These are phyloP conservation scores for Crypturellus undulatus DNA, from an alignment of 2,113 vertebrate genomes.

Conservation along the genomic window DNA sequence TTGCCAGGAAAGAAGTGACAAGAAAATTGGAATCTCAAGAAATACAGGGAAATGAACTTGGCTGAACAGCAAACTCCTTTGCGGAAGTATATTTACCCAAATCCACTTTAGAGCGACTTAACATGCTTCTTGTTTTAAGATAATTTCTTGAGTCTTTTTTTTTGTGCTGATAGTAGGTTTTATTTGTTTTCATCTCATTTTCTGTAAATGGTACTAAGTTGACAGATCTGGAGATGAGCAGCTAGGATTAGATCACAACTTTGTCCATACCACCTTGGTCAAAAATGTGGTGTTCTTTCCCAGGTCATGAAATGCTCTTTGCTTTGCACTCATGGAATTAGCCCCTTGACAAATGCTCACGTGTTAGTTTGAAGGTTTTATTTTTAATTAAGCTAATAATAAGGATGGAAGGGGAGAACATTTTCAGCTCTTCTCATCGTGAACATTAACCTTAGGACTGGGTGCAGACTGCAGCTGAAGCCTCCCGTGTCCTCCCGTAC, in stretches of 20 bases:
- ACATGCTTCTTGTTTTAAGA: neutral
- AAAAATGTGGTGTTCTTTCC: neutral
- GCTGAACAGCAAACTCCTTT: neutral
- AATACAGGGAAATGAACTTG: neutral
- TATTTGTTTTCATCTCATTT: neutral
- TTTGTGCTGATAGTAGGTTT: neutral
- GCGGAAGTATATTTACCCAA: neutral
- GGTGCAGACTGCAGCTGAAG: neutral
- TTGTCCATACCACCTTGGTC: neutral
- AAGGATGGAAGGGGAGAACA: fast-evolving
- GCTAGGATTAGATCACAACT: neutral
- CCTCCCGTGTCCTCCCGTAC: neutral
- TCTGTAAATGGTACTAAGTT: neutral
- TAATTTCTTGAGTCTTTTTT: neutral
- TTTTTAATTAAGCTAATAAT: neutral
- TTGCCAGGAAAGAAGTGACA: neutral
- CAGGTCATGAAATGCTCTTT: neutral
- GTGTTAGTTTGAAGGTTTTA: neutral
- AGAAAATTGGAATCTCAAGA: neutral
- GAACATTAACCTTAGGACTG: neutral
- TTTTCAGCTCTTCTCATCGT: neutral
- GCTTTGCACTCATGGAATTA: neutral
- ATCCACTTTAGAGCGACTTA: neutral
- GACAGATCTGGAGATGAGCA: neutral
- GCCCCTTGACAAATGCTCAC: neutral